Conservation (phyloP, 2,113 vertebrate genomes). For the Tachysurus fulvidraco region DNA sequence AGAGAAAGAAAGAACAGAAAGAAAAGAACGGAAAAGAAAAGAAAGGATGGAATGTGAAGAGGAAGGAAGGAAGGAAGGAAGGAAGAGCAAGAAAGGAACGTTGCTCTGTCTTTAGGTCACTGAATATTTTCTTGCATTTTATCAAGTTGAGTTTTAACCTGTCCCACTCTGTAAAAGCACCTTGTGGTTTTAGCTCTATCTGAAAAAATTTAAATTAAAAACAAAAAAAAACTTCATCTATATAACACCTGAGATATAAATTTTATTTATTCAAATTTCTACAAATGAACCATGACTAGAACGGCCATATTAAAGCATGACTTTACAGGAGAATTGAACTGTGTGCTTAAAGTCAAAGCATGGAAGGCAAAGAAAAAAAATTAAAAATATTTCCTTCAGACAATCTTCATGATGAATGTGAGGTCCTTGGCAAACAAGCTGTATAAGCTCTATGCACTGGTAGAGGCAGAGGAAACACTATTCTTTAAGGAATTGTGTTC, state of each 20-base stretch:
- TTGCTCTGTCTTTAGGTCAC: background rate
- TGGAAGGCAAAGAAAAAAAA: background rate
- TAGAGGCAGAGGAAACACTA: background rate
- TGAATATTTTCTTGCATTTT: too few species aligned
- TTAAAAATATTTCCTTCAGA: background rate
- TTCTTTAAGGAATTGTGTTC: slow-evolving; percentile 13
- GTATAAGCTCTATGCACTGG: background rate
- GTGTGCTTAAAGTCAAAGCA: background rate
- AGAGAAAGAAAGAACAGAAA: too few species aligned
- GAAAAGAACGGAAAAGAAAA: background rate
- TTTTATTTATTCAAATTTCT: background rate
- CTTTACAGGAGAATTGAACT: background rate
- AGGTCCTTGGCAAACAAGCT: background rate
- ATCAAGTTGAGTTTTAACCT: too few species aligned
- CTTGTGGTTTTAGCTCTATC: too few species aligned
- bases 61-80: background rate
- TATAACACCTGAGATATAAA: background rate
- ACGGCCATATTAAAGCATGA: background rate
- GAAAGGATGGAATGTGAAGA: background rate
- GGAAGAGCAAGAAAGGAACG: background rate
- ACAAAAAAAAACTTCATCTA: background rate
- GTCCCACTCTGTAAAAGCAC: too few species aligned
- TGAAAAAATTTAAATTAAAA: background rate
- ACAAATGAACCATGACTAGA: background rate
- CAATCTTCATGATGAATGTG: background rate